Evolutionary conservation across 2,888 invertebrate genomes (phyloP).

Genomic region (Cyaniris semiargus): DNA sequence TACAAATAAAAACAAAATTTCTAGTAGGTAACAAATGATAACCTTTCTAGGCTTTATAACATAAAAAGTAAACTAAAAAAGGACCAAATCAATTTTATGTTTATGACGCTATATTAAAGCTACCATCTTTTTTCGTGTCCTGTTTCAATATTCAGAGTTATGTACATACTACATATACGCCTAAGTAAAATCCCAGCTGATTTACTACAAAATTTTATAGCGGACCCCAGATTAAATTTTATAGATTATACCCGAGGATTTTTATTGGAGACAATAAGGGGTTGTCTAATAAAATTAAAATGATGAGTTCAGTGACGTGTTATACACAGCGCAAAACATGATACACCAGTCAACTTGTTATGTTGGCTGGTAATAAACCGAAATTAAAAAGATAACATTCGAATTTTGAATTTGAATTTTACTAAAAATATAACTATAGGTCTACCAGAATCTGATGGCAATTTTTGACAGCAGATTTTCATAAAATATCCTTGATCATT

Average conservation of each 20-base stretch:
- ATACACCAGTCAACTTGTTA: not conserved
- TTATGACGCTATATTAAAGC: not conserved
- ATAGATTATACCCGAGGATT: constrained; percentile 65
- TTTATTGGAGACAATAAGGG: constrained; percentile 75
- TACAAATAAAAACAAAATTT: not conserved
- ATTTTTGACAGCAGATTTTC: too few species aligned
- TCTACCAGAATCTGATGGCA: too few species aligned
- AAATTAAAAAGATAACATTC: not conserved
- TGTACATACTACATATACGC: constrained; percentile 19
- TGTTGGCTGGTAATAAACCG: not conserved
- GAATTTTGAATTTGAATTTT: too few species aligned
- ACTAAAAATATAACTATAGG: too few species aligned
- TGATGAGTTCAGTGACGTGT: constrained; percentile 54
- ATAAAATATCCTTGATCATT: too few species aligned
- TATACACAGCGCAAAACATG: constrained; percentile 38
- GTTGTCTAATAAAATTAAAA: constrained; percentile 61
- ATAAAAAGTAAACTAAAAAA: not conserved
- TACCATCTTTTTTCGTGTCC: not conserved
- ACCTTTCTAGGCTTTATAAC: not conserved
- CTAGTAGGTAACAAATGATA: not conserved
- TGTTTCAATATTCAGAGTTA: constrained; percentile 6
- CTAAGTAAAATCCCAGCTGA: constrained; percentile 38
- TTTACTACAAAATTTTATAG: constrained; percentile 50
- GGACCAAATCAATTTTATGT: not conserved
- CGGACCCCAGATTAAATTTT: constrained; percentile 61